Evolutionary conservation across 2,113 vertebrate species (phyloP), one percentile per base, ranked within the genome.

Genomic region (Corvus hawaiiensis): DNA sequence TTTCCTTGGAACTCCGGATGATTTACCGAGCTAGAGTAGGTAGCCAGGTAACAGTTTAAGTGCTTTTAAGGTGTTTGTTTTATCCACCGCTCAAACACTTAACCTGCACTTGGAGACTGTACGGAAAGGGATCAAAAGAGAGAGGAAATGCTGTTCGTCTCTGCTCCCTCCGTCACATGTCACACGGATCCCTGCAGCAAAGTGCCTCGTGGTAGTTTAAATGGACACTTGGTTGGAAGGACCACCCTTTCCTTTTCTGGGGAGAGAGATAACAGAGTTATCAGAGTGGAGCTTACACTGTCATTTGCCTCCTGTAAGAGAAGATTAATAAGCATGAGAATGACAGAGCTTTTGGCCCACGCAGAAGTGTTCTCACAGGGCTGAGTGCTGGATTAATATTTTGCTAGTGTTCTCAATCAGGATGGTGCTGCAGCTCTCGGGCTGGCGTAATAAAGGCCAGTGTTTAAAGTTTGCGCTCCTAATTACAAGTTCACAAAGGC

Each of bases 211-310:
- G n/a, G 71, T 69, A 17, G 63, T 85, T 93, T 62, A 87, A 93
- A 84, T 86, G 90, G 28, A 64, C 11, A 4, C 84, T 77, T 35
- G 35, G 59, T 28, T 79, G 87, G 85, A 78, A 82, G 89, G 72
- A 76, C 71, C 86, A 80, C 95, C 96, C 94, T 90, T 96, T 87
- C 96, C 93, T 93, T 93, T 84, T 81, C 94, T 97, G 95, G 83
- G 39, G 58, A 44, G 46, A 28, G 85, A 89, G 97, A 97, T 97
- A 97, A 94, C 59, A 20, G 59, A 71, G 68, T 93, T 97, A 96
- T 96, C 96, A 52, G 84, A 64, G 58, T 37, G 37, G 64, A 90
- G 78, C 69, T 89, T 88, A 68, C 0, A 0, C 82, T 74, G 79
- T 71, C 82, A 51, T 92, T 79, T 77, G 67, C 87, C 80, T 81